These are phyloP conservation scores for Lasioglossum villosulum DNA, from an alignment of 2,888 invertebrate genomes.

Conservation along the genomic window DNA sequence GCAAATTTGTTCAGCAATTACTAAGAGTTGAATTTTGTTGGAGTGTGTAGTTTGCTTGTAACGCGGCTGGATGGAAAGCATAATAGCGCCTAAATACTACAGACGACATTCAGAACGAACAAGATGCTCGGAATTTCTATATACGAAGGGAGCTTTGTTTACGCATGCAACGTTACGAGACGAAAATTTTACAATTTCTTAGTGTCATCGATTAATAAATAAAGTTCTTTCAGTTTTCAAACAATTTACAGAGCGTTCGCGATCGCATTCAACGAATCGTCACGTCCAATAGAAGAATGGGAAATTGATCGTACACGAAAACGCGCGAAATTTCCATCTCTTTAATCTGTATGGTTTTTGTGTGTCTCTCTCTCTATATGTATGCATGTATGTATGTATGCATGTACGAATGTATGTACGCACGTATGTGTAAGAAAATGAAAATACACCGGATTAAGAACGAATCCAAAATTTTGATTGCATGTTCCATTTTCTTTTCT, in stretches of 20 bases:
- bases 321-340: neutral
- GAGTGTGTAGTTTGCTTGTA: neutral
- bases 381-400: neutral
- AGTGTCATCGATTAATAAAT: neutral
- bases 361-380: neutral
- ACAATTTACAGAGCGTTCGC: neutral
- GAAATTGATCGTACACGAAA: neutral
- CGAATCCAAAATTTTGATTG: neutral
- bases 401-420: neutral
- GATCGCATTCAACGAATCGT: neutral
- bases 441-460: neutral
- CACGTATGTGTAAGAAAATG: neutral
- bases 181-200: slow-evolving; percentile 1
- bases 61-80: slow-evolving; percentile 20
- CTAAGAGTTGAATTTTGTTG: no score
- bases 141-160: neutral
- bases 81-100: slow-evolving; percentile 21
- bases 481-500: neutral
- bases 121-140: slow-evolving; percentile 5
- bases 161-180: slow-evolving; percentile 37
- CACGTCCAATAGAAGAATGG: neutral
- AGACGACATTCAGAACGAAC: slow-evolving; percentile 12
- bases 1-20: no score
- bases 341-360: neutral
- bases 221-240: neutral